Evolutionary conservation across 2,797 vertebrate genomes (phyloP).

Genomic region (Simalia tracyae): DNA sequence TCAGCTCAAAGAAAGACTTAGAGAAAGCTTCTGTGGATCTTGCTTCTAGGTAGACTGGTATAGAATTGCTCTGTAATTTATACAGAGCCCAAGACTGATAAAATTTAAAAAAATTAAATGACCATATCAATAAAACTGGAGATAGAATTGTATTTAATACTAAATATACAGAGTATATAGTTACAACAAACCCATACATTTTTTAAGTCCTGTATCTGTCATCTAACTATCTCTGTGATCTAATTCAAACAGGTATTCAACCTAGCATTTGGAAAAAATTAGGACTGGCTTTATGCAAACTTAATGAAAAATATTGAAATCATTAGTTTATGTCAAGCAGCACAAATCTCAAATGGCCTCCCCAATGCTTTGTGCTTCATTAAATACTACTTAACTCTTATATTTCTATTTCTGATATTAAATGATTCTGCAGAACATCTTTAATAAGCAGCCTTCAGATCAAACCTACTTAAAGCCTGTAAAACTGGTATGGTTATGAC

Average conservation of each 20-base stretch:
- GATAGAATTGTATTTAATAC: background rate
- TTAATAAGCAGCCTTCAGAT: background rate
- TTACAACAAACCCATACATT: background rate
- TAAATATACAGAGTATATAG: background rate
- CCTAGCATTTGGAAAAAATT: background rate
- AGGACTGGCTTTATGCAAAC: background rate
- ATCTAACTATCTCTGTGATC: background rate
- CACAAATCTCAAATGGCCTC: background rate
- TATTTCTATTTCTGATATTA: background rate
- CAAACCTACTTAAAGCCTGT: background rate
- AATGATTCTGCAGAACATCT: background rate
- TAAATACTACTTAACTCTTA: background rate
- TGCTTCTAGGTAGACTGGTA: background rate
- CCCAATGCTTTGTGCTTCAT: background rate
- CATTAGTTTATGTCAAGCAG: background rate
- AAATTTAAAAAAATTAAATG: background rate
- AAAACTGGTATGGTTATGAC: background rate
- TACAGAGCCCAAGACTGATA: background rate
- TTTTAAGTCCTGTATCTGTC: background rate
- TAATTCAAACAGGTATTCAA: background rate
- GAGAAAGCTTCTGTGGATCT: background rate
- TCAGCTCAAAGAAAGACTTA: background rate
- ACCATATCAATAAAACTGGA: background rate
- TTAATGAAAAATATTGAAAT: background rate
- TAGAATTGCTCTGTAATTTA: background rate